Conservation (phyloP, 2,888 invertebrate genomes). For the Tiphia femorata region DNA sequence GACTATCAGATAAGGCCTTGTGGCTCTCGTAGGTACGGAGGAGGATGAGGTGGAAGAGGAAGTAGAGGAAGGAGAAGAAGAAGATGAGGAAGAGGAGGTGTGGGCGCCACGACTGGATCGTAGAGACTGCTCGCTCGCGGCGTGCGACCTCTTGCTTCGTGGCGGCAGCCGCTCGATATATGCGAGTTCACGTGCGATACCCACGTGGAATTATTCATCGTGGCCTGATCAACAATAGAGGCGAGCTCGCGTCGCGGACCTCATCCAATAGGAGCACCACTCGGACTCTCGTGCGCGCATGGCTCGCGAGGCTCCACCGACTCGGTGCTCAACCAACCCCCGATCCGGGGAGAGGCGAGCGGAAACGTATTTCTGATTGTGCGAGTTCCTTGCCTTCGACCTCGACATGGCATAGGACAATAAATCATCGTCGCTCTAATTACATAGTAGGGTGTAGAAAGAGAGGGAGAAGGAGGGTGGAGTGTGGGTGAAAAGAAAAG, state of each 20-base stretch:
- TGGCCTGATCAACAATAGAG: conserved; percentile 34
- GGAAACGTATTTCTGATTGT: conserved; percentile 35
- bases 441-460: too few relatives aligned
- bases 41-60: too few relatives aligned
- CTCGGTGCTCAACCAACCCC: conserved; percentile 16
- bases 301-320: too few relatives aligned
- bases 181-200: conserved; percentile 21
- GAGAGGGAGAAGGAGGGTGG: not conserved
- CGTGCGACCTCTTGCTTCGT: too few relatives aligned
- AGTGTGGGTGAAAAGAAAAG: not conserved
- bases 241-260: not conserved
- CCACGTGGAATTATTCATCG: conserved; percentile 39
- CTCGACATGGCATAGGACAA: conserved; percentile 13
- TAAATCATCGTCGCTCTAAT: conserved; percentile 37
- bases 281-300: too few relatives aligned
- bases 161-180: too few relatives aligned
- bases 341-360: conserved; percentile 3
- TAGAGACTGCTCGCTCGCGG: not conserved
- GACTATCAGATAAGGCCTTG: conserved; percentile 40
- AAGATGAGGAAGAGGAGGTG: too few relatives aligned
- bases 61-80: not conserved
- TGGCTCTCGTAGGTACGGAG: conserved; percentile 1
- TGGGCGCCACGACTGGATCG: conserved; percentile 10
- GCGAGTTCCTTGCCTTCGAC: conserved; percentile 2
- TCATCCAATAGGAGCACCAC: not conserved